Percentiles rank a stretch among this genome's conserved stretches.
phyloP scores from a whole-genome alignment of 2,797 vertebrate genomes.

The Chiroxiphia lanceolata region DNA sequence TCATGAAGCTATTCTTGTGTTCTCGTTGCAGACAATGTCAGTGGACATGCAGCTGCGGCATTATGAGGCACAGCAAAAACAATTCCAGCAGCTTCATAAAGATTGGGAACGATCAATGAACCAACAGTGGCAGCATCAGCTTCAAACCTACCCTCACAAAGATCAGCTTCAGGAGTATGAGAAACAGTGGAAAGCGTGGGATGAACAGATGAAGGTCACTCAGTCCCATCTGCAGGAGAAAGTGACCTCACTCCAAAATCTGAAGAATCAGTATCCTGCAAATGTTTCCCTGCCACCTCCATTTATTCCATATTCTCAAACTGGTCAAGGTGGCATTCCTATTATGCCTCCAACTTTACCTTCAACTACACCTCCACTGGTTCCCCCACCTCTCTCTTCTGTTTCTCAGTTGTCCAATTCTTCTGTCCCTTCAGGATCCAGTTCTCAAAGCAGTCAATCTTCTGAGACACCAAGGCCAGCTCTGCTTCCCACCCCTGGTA shows the following conservation, averaged over 20 bases:
- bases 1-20: background rate
- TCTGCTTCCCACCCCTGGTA: slow-evolving; percentile 74
- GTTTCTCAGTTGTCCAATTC: slow-evolving; percentile 67
- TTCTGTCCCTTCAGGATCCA: slow-evolving; percentile 65
- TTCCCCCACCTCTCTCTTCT: slow-evolving; percentile 70
- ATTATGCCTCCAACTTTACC: slow-evolving; percentile 77
- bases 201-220: slow-evolving; percentile 95
- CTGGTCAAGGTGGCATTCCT: slow-evolving; percentile 63
- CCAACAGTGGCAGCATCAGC: slow-evolving; percentile 91
- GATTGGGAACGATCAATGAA: slow-evolving; percentile 90
- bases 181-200: slow-evolving; percentile 96
- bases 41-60: slow-evolving; percentile 90
- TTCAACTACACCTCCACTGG: slow-evolving; percentile 64
- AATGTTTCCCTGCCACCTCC: slow-evolving; percentile 80
- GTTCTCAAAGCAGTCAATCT: slow-evolving; percentile 70
- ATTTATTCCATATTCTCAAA: slow-evolving; percentile 80
- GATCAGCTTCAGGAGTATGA: slow-evolving; percentile 95
- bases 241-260: slow-evolving; percentile 83
- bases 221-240: slow-evolving; percentile 90
- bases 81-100: slow-evolving; percentile 89
- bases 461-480: slow-evolving; percentile 73
- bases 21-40: slow-evolving; percentile 84
- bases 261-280: slow-evolving; percentile 85
- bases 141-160: slow-evolving; percentile 94
- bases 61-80: slow-evolving; percentile 91